Evolutionary conservation across 2,888 invertebrate species (phyloP), one percentile per base, ranked within the genome.

Genomic region (Ametastegia equiseti): DNA sequence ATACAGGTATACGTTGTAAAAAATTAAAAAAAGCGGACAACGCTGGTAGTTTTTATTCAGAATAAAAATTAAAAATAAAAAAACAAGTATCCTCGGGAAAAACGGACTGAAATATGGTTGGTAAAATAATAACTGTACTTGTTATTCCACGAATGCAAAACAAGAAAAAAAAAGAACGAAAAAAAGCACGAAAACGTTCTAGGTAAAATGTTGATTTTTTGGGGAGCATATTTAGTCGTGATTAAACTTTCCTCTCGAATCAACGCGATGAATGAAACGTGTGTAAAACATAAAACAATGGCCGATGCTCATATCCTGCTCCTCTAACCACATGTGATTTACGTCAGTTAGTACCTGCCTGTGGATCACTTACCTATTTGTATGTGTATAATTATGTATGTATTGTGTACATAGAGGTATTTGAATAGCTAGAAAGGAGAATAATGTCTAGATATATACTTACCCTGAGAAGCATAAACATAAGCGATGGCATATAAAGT

Each of bases 91-190:
- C 30, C 63, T 33, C n/a, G 2, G 15, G 30, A 7, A 63, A 23
- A 54, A 15, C 63, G 30, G 63, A 33, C 6, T 63, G 15, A 63
- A 33, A 63, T 63, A 63, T 30, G 63, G 54, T 54, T 54, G 15
- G n/a, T 63, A 33, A 63, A 63, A 63, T 33, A 63, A 63, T 63
- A 63, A 63, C n/a, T 63, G 54, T 54, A 60, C 23, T 67, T 67
- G 65, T 19, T 36, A 19, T 67, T 67, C 11, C 7, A 30, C 30
- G 19, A 33, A 33, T 2, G 7, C 3, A 9, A 2, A 67, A 19
- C 9, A 9, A 23, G 4, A 67, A 19, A 19, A 67, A 19, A 39
- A 6, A n/a, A 39, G n/a, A n/a, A n/a, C n/a, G n/a, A 39, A 9
- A 63, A 19, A 36, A 19, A 19, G 39, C 9, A 67, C 6, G n/a